phyloP scores from a whole-genome alignment of 30 jellyfish, hydroid and myxozoan species.

The Aurelia coerulea region DNA sequence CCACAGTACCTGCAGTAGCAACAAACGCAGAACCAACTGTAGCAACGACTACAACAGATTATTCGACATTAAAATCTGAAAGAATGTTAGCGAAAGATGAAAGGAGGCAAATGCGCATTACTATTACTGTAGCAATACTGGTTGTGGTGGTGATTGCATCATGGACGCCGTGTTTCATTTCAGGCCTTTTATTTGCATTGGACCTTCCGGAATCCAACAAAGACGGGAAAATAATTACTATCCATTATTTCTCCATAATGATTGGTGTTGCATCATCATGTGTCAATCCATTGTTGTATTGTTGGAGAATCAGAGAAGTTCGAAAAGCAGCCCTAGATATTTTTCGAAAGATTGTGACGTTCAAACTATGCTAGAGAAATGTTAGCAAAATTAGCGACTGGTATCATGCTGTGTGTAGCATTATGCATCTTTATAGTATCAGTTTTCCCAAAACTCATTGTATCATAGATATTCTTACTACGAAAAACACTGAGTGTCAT shows the following conservation, averaged over 20 bases:
- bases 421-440: too few relatives aligned
- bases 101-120: conserved; percentile 55
- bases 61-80: background rate
- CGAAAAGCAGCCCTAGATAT: conserved; percentile 52
- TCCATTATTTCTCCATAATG: conserved; percentile 35
- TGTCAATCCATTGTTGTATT: conserved; percentile 59
- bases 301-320: conserved; percentile 52
- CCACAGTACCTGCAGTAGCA: background rate
- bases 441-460: too few relatives aligned
- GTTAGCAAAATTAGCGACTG: too few relatives aligned
- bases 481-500: too few relatives aligned
- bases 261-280: conserved; percentile 45
- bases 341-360: background rate
- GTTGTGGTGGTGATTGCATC: conserved; percentile 19
- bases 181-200: conserved; percentile 49
- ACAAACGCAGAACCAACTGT: background rate
- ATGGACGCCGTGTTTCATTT: conserved; percentile 55
- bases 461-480: too few relatives aligned
- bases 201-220: conserved; percentile 20
- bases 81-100: conserved; percentile 6
- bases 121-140: conserved; percentile 40
- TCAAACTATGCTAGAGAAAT: too few relatives aligned
- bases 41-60: too few relatives aligned
- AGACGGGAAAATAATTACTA: conserved; percentile 13
- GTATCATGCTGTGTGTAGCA: too few relatives aligned